Base-by-base conservation (phyloP, 2,797 vertebrate genomes). In the Acanthurus tractus region DNA sequence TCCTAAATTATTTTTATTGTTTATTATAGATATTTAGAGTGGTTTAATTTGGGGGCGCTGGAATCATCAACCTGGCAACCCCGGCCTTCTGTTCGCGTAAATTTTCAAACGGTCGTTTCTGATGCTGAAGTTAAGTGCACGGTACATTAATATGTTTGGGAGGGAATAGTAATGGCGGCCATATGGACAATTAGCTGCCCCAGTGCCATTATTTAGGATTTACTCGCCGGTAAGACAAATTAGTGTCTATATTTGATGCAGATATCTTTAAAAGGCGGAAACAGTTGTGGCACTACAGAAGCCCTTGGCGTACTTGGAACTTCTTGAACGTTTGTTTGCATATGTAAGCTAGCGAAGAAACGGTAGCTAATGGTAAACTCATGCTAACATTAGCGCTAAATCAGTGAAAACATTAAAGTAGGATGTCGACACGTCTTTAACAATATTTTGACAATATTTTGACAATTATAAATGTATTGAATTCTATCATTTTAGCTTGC, bases 201-300 rank as follows among this genome's bases (percentile, higher is more conserved):
- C 2, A 12, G 3, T 13, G 0, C 7, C 9, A 12, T 6, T 17
- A 0, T 5, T 48, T 36, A 29, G 17, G 13, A 53, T 34, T 44
- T 42, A 22, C 1, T 44, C 14, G 20, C 54, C 6, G 63, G 73
- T 70, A 42, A 57, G 55, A 0, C 2, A 4, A 44, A 29, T 44
- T 29, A 12, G 0, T 7, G 1, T 3, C 0, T 0, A 6, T 3
- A 44, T 38, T 45, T 20, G 11, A 25, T 40, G 17, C 6, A 1
- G 7, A 2, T 40, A 64, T 20, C 8, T 10, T 0, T 49, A 20
- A 18, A 15, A 55, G 62, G 2, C 29, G 6, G 29, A 6, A 34
- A 34, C 29, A 34, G 29, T 34, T 34, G 5, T 7, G 29, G 29
- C 29, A 34, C 5, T 34, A 34, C 29, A 6, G 1, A 34, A 34